phyloP scores from a whole-genome alignment of 1,140 invertebrate species.

The Pygmarrhopalites habei region DNA sequence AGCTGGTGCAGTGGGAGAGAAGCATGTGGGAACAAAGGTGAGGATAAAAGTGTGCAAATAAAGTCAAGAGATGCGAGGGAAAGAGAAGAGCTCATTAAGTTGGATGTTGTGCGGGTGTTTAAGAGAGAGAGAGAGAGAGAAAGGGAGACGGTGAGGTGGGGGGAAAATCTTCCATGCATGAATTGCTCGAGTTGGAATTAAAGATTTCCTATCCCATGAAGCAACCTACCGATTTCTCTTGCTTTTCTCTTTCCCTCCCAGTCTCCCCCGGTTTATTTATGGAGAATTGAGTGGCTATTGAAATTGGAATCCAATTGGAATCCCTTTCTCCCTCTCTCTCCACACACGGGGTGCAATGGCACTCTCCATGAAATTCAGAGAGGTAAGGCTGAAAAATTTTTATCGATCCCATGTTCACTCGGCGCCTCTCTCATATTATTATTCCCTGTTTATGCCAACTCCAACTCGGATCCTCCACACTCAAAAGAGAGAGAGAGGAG shows the following conservation, averaged over 20 bases:
- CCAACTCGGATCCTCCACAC: too few species aligned
- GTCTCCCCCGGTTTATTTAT: slow-evolving; percentile 2
- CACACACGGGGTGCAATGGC: too few species aligned
- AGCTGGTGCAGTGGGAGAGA: too few species aligned
- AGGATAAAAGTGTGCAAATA: neutral
- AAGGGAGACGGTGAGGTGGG: neutral
- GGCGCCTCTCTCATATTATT: too few species aligned
- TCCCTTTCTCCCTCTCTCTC: too few species aligned
- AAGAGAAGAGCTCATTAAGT: neutral
- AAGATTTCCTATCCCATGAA: too few species aligned
- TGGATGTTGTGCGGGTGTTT: too few species aligned
- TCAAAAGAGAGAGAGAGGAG: too few species aligned
- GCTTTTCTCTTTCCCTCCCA: too few species aligned
- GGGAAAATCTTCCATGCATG: neutral
- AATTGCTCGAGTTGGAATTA: slow-evolving; percentile 1
- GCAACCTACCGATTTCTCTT: too few species aligned
- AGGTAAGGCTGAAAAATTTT: neutral
- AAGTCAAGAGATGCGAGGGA: neutral
- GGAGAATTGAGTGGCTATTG: neutral
- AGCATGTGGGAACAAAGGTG: neutral
- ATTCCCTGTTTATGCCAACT: too few species aligned
- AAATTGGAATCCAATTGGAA: slow-evolving; percentile 7
- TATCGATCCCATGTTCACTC: neutral
- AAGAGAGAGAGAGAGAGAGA: neutral
- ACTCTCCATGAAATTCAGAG: neutral